These are phyloP conservation scores for Proteles cristata DNA, from an alignment of 2,113 vertebrate genomes.

Conservation along the genomic window DNA sequence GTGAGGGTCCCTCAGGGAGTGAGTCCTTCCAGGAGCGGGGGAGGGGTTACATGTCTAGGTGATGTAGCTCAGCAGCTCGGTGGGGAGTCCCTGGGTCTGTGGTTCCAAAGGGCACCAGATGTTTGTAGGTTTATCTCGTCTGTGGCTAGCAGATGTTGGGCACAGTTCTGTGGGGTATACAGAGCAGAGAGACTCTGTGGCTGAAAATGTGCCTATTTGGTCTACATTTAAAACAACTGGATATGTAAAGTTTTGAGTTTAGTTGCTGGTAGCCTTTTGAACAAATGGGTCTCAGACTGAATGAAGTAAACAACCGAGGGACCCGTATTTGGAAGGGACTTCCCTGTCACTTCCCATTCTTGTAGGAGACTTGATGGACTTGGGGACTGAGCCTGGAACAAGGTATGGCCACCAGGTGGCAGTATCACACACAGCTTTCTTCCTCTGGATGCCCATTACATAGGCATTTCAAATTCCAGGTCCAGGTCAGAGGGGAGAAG, in stretches of 20 bases:
- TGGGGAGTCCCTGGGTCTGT: not conserved
- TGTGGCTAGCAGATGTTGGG: not conserved
- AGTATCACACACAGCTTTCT: not conserved
- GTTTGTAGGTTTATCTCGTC: not conserved
- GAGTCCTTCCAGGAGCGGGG: not conserved
- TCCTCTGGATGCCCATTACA: accelerated
- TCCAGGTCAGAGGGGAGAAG: not conserved
- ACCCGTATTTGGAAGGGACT: not conserved
- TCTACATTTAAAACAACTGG: not conserved
- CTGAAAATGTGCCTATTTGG: not conserved
- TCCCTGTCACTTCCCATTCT: not conserved
- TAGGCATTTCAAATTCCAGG: too few relatives aligned
- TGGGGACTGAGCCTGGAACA: not conserved
- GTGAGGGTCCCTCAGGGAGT: not conserved
- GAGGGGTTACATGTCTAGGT: not conserved
- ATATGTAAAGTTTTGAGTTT: not conserved
- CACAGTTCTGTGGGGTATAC: not conserved
- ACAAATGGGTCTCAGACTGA: not conserved
- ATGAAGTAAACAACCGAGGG: not conserved
- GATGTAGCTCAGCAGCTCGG: not conserved
- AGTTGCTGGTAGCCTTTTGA: not conserved
- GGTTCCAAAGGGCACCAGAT: not conserved
- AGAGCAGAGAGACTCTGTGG: not conserved
- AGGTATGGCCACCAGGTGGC: not conserved
- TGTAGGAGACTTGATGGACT: not conserved